phyloP scores from a whole-genome alignment of 2,113 vertebrate genomes.

The Nothoprocta perdicaria region DNA sequence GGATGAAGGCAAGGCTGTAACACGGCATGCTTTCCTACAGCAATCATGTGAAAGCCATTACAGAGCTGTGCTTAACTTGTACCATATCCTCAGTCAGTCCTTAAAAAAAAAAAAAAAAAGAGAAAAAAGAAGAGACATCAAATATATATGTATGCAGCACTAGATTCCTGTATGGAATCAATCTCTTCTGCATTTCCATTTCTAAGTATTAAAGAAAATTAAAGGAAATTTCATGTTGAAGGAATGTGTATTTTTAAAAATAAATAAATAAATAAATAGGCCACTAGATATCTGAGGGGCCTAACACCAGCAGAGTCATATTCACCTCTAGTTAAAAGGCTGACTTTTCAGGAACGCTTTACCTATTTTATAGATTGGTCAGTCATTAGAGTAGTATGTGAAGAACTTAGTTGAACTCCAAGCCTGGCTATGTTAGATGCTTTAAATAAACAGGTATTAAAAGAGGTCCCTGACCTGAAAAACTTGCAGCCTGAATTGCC shows the following conservation, averaged over 20 bases:
- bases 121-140: conserved; percentile 33
- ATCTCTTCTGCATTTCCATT: neutral
- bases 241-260: neutral
- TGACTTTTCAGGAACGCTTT: neutral
- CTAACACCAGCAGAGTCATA: neutral
- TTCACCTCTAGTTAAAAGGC: neutral
- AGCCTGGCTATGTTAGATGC: neutral
- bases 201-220: conserved; percentile 26
- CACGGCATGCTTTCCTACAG: conserved; percentile 33
- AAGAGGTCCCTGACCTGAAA: neutral
- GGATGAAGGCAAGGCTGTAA: conserved; percentile 50
- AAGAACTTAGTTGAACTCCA: neutral
- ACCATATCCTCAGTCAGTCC: conserved; percentile 34
- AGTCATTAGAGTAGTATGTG: fast-evolving
- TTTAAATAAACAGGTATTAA: neutral
- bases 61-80: conserved; percentile 42
- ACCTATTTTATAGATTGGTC: neutral
- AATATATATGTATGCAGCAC: neutral
- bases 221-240: conserved; percentile 19
- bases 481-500: neutral
- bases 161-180: conserved; percentile 25
- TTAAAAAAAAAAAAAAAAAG: neutral
- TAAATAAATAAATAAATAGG: neutral
- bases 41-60: conserved; percentile 61
- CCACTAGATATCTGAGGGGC: no score